phyloP scores from a whole-genome alignment of 2,888 invertebrate species.

The Phyto melanocephala region DNA sequence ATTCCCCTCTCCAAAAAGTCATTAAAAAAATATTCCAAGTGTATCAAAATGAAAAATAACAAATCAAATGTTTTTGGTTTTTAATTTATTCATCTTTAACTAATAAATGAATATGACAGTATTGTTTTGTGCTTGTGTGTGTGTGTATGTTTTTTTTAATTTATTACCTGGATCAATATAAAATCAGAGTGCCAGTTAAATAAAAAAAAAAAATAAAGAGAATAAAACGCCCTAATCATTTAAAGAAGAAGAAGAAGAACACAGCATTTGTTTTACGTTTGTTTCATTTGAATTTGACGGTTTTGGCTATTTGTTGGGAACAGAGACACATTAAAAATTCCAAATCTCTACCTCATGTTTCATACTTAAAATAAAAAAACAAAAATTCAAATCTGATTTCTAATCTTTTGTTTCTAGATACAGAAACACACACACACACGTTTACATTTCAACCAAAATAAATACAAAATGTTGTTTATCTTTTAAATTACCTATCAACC shows the following conservation, averaged over 20 bases:
- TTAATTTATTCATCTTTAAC: neutral
- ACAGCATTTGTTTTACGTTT: slow-evolving; percentile 37
- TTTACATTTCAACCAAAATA: neutral
- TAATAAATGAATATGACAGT: slow-evolving; percentile 65
- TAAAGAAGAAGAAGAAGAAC: too few species aligned
- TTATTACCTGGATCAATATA: slow-evolving; percentile 68
- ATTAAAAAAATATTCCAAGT: neutral
- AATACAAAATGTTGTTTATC: slow-evolving; percentile 30
- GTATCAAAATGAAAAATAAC: slow-evolving; percentile 66
- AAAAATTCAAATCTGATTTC: slow-evolving; percentile 53
- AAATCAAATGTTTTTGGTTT: slow-evolving; percentile 62
- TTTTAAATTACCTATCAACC: slow-evolving; percentile 52
- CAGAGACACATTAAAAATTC: slow-evolving; percentile 21
- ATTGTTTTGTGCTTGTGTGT: slow-evolving; percentile 14
- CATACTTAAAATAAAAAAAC: slow-evolving; percentile 46
- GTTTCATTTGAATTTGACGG: neutral
- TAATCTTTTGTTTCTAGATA: slow-evolving; percentile 38
- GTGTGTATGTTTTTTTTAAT: slow-evolving; percentile 43
- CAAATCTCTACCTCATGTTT: slow-evolving; percentile 54
- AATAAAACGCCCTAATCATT: slow-evolving; percentile 66
- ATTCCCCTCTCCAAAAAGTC: neutral
- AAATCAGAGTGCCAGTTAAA: slow-evolving; percentile 39
- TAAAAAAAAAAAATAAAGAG: neutral
- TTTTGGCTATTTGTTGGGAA: slow-evolving; percentile 2
- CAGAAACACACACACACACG: neutral